phyloP scores from a whole-genome alignment of 2,797 vertebrate genomes.

The Tokudaia muenninki region DNA sequence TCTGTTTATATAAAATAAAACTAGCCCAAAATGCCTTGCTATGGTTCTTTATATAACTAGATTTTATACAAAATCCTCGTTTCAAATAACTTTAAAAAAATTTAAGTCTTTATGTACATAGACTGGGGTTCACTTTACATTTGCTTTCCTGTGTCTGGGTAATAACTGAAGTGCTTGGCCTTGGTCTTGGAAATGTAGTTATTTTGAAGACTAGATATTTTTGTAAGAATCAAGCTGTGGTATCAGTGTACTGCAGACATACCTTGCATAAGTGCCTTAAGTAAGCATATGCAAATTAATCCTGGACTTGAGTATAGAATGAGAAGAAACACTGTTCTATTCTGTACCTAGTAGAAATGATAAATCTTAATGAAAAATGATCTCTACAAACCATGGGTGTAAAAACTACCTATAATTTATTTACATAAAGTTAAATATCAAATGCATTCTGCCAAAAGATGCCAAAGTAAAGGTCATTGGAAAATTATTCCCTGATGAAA shows the following conservation, averaged over 20 bases:
- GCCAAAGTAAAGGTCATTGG: slow-evolving; percentile 8
- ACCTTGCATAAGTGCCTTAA: not conserved
- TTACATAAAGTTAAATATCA: slow-evolving; percentile 32
- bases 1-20: slow-evolving; percentile 35
- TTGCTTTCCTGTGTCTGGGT: not conserved
- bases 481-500: slow-evolving; percentile 41
- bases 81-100: not conserved
- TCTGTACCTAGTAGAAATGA: not conserved
- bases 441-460: slow-evolving; percentile 32
- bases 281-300: not conserved
- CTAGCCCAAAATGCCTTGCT: not conserved
- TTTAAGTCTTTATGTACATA: not conserved
- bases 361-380: slow-evolving; percentile 47
- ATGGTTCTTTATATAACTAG: not conserved
- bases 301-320: not conserved
- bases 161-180: not conserved
- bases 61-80: not conserved
- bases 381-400: not conserved
- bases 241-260: accelerated
- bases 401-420: slow-evolving; percentile 2
- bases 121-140: not conserved
- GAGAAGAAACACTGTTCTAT: not conserved
- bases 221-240: not conserved
- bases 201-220: not conserved
- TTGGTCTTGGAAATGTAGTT: not conserved